Evolutionary conservation across 1,140 invertebrate species (phyloP).

Genomic region (Calycopis cecrops): DNA sequence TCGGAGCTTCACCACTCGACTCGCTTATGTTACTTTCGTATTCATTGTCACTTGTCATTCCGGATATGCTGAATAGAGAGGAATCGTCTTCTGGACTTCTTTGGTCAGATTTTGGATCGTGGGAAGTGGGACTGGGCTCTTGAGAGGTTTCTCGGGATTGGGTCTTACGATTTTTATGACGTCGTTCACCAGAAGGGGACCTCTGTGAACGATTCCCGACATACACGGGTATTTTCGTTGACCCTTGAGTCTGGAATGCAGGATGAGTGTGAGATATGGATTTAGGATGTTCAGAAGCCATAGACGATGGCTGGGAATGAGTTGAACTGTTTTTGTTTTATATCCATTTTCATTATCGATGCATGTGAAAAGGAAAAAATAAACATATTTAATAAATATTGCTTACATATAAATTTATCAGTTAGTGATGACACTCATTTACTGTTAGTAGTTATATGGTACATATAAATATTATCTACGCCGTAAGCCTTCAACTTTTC

Average conservation of each 20-base stretch:
- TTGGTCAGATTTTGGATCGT: slow-evolving; percentile 67
- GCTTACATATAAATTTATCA: slow-evolving; percentile 18
- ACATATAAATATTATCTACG: neutral
- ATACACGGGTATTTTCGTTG: slow-evolving; percentile 68
- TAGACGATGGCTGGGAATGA: slow-evolving; percentile 73
- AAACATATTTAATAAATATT: slow-evolving; percentile 39
- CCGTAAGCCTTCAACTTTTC: neutral
- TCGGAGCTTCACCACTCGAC: slow-evolving; percentile 68
- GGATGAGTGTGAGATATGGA: slow-evolving; percentile 65
- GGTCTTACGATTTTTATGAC: slow-evolving; percentile 47
- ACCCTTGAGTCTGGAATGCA: slow-evolving; percentile 69
- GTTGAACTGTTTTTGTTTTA: slow-evolving; percentile 60
- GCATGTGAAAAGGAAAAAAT: slow-evolving; percentile 68
- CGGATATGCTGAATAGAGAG: slow-evolving; percentile 73
- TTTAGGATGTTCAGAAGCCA: slow-evolving; percentile 66
- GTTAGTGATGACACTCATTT: slow-evolving; percentile 23
- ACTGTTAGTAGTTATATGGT: slow-evolving; percentile 14
- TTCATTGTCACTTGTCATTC: slow-evolving; percentile 74
- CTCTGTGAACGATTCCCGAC: slow-evolving; percentile 56
- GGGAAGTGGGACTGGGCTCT: slow-evolving; percentile 64
- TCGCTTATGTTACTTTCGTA: slow-evolving; percentile 71
- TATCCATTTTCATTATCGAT: slow-evolving; percentile 52
- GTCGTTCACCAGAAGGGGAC: slow-evolving; percentile 52
- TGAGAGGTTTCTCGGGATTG: slow-evolving; percentile 58
- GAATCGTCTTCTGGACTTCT: slow-evolving; percentile 74